Base-by-base conservation (phyloP, 2,113 vertebrate species). In the Eolophus roseicapilla region DNA sequence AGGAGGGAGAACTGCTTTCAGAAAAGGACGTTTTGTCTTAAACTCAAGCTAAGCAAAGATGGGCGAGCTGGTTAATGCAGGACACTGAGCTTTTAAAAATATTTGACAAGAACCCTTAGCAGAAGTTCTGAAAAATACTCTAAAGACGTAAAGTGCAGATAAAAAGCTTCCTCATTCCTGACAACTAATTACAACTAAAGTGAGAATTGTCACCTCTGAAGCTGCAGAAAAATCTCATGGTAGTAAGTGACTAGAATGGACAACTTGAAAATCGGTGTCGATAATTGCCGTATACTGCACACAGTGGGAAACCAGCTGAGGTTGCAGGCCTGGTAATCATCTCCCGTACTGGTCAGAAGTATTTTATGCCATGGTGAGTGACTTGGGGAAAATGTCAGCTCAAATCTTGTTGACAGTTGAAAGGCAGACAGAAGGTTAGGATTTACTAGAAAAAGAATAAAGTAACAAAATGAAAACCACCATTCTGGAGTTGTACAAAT, bases 371-470 rank as follows among this genome's bases (percentile, higher is more conserved):
- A n/a, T 59, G 55, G 55, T 59, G 55, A 59, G 33, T 23, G 55
- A 59, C 55, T 23, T n/a, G 55, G 0, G 13, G 57, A 86, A 74
- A 92, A 83, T 71, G 55, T 88, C 60, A 83, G 35, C 86, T 90
- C n/a, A 46, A 62, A 77, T 86, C 37, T 92, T 93, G n/a, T 46
- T 92, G 85, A 49, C 59, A 74, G 73, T 29, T 90, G 37, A 77
- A 90, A 87, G 76, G 55, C 82, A 93, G 81, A 90, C 49, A 67
- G 71, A 94, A 83, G 18, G n/a, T 88, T 78, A 67, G 46, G 23
- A 83, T 94, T 93, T 75, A 83, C 83, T 94, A 74, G 55, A 43
- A 81, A 94, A 81, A 80, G 15, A 88, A 55, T 67, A 85, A 92
- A 76, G 17, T 57, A 86, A 86, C 13, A 88, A 86, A 90, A 76